phyloP scores from a whole-genome alignment of 2,797 vertebrate genomes.

The Sebastiscus tertius region DNA sequence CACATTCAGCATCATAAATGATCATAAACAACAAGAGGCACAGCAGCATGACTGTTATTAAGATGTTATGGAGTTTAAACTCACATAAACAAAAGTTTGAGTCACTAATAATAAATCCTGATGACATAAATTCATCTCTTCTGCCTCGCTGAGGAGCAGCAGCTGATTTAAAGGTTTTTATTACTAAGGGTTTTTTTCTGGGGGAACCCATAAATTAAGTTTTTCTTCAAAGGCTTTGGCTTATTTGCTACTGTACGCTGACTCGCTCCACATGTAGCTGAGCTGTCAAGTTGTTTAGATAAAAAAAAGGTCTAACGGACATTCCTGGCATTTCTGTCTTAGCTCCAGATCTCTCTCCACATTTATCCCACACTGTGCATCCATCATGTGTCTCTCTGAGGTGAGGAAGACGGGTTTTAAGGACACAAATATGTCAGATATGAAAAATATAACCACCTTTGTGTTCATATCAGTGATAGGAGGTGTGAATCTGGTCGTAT shows the following conservation, averaged over 20 bases:
- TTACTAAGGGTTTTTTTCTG: background rate
- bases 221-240: background rate
- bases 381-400: background rate
- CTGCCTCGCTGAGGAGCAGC: too few species aligned
- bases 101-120: background rate
- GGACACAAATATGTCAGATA: background rate
- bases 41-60: background rate
- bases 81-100: background rate
- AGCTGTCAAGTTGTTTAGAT: background rate
- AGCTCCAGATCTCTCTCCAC: background rate
- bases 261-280: background rate
- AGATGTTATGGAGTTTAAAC: background rate
- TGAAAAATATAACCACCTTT: fast-evolving
- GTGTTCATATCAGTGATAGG: background rate
- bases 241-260: background rate
- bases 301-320: background rate
- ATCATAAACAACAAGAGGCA: background rate
- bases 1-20: background rate
- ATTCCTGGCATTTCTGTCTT: background rate
- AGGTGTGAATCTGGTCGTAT: background rate
- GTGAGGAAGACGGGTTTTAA: background rate
- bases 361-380: background rate
- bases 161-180: background rate
- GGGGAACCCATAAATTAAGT: background rate
- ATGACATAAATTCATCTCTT: fast-evolving